Base-by-base conservation (phyloP, 2,888 invertebrate species). In the Endotricha flammealis region DNA sequence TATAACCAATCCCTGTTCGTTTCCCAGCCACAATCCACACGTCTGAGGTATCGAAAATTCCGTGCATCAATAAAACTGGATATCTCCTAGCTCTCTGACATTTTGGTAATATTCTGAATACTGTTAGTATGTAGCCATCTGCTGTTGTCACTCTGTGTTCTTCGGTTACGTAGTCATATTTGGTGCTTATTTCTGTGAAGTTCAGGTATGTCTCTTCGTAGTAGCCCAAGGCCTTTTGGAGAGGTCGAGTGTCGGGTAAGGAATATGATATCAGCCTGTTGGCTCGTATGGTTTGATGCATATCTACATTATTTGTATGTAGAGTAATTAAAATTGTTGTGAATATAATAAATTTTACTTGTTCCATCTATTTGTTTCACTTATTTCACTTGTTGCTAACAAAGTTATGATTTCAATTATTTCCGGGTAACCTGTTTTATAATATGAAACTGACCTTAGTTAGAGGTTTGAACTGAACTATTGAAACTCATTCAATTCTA, bases 381-480 rank as follows among this genome's bases (percentile, higher is more conserved):
- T 63, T 64, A 47, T 60, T 46, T 57, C 57, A 48, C 55, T 59
- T 60, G 63, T 61, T 50, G 57, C 55, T 57, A 41, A 61, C 48
- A 52, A 53, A 48, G 48, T 50, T 66, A 54, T 74, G 72, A 60
- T 65, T 57, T 53, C 54, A 25, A 64, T 66, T 66, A 59, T 63
- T 48, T 61, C 59, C 57, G 44, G 54, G 57, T 65, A 56, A 60
- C 50, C 57, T 64, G 72, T 75, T 81, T 66, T 81, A 80, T 80
- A 80, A 78, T 55, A 69, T 66, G 52, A 43, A 59, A 51, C 54
- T 67, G 80, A 78, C 83, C 83, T 82, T 59, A 65, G 51, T 44
- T 60, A 61, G 66, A 74, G 75, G 65, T 57, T 70, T 70, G 48
- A 49, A 50, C 48, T 43, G 12, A 50, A 50, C 51, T 56, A 60